Conservation (phyloP, 2,888 invertebrate genomes). For the Mythimna pallens region DNA sequence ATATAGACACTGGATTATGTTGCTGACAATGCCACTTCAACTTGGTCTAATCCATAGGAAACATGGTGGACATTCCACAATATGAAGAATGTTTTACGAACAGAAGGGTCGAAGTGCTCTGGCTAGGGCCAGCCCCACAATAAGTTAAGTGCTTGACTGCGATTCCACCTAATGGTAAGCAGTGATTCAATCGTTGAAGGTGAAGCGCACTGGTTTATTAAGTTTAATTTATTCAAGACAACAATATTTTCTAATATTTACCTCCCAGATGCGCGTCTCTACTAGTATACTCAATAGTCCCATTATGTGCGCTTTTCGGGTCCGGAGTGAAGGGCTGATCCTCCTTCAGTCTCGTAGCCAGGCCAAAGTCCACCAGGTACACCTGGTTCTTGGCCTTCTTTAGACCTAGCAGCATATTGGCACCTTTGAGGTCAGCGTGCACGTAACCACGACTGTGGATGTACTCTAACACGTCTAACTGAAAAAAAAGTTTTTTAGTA, state of each 20-base stretch:
- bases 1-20: no score
- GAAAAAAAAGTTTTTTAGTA: slow-evolving; percentile 72
- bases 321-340: slow-evolving; percentile 95
- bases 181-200: no score
- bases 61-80: no score
- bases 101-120: no score
- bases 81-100: no score
- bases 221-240: no score
- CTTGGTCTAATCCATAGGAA: no score
- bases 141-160: no score
- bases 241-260: slow-evolving; percentile 67
- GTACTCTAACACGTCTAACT: slow-evolving; percentile 97
- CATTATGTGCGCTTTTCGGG: slow-evolving; percentile 98
- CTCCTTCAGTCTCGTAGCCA: slow-evolving; percentile 94
- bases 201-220: no score
- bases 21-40: no score
- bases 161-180: no score
- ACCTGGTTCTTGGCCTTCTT: slow-evolving; percentile 93
- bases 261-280: slow-evolving; percentile 98
- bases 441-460: slow-evolving; percentile 97
- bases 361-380: slow-evolving; percentile 98
- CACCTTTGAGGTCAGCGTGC: slow-evolving; percentile 99
- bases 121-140: no score
- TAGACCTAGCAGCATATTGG: slow-evolving; percentile 96
- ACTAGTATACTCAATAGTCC: slow-evolving; percentile 99